Conservation (phyloP, 2,888 invertebrate species). For the Electrophaes corylata region DNA sequence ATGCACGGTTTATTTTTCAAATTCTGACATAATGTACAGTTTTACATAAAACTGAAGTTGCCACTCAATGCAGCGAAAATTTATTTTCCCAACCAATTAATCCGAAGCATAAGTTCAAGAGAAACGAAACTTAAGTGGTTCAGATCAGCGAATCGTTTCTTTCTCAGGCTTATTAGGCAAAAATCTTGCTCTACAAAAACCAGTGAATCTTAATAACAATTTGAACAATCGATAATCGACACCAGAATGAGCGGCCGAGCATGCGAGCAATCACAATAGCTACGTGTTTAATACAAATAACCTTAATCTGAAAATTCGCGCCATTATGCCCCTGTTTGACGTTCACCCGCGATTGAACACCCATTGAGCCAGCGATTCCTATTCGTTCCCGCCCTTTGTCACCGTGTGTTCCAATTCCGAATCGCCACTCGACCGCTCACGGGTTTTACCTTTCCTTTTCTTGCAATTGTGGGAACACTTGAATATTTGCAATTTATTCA, state of each 20-base stretch:
- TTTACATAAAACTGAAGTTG: conserved; percentile 15
- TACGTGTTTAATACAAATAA: conserved; percentile 76
- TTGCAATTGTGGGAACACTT: conserved; percentile 73
- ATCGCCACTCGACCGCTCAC: conserved; percentile 70
- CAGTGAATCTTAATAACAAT: conserved; percentile 55
- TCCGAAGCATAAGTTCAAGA: conserved; percentile 21
- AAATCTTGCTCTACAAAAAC: conserved; percentile 53
- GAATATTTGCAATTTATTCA: conserved; percentile 62
- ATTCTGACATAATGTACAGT: background rate
- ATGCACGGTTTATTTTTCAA: background rate
- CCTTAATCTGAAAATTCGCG: conserved; percentile 67
- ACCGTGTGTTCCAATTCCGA: conserved; percentile 41
- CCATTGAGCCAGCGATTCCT: conserved; percentile 55
- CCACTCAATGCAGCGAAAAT: background rate
- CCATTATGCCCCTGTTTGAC: conserved; percentile 67
- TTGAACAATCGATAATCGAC: conserved; percentile 52
- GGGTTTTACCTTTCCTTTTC: conserved; percentile 55
- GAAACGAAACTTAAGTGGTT: conserved; percentile 32
- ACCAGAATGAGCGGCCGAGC: conserved; percentile 55
- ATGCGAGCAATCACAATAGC: conserved; percentile 63
- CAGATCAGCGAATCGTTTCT: conserved; percentile 44
- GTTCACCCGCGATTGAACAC: conserved; percentile 70
- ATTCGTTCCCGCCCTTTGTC: conserved; percentile 61
- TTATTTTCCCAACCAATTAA: conserved; percentile 26
- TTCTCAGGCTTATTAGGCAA: conserved; percentile 65